Percentiles rank a stretch among this genome's conserved stretches.
phyloP scores from a whole-genome alignment of 2,113 vertebrate genomes.

The Psilopogon haemacephalus region DNA sequence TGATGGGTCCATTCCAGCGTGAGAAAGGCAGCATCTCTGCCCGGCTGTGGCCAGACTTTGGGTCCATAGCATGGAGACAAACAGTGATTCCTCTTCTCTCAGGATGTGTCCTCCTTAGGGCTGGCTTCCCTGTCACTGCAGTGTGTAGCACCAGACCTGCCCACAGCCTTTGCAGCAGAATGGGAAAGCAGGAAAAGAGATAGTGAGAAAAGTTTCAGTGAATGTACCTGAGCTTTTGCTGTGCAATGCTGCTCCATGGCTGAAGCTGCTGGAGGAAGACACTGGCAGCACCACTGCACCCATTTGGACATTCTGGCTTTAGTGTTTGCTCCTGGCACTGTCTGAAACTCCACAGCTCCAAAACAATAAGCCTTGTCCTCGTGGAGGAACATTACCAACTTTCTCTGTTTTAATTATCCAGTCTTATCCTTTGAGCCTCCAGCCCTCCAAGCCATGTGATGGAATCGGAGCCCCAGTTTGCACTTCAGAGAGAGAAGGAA shows the following conservation, averaged over 20 bases:
- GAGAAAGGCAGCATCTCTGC: neutral
- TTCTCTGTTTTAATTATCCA: neutral
- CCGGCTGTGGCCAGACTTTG: neutral
- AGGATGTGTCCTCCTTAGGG: neutral
- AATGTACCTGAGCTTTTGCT: neutral
- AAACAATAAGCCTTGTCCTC: neutral
- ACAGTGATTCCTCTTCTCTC: neutral
- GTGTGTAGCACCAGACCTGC: rapidly evolving
- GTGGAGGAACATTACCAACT: neutral
- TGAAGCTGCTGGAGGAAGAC: neutral
- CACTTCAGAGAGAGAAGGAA: neutral
- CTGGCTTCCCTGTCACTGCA: neutral
- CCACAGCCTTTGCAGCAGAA: neutral
- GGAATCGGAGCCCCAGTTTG: neutral
- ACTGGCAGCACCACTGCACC: neutral
- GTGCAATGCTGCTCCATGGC: neutral
- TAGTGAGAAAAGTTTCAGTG: neutral
- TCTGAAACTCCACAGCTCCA: neutral
- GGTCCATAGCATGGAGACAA: neutral
- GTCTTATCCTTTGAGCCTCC: neutral
- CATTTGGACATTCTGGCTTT: neutral
- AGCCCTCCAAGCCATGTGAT: neutral
- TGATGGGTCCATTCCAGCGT: neutral
- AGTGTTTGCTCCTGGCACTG: neutral
- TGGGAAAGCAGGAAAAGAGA: neutral